These are phyloP conservation scores for Coregonus ussuriensis DNA, from an alignment of 2,797 vertebrate genomes.

Conservation along the genomic window DNA sequence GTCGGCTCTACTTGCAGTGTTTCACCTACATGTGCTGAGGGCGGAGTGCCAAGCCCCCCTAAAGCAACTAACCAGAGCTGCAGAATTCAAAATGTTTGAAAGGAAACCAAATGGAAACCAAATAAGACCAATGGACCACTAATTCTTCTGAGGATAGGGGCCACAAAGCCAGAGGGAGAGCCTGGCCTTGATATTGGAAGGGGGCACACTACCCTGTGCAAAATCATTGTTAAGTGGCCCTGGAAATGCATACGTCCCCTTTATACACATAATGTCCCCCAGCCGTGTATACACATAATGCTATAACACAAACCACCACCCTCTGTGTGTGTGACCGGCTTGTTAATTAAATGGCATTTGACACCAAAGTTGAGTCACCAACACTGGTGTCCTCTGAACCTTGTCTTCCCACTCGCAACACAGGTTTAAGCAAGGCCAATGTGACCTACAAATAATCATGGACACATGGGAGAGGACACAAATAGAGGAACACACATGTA, in stretches of 20 bases:
- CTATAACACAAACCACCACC: slow-evolving; percentile 47
- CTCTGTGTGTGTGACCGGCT: slow-evolving; percentile 33
- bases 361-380: slow-evolving; percentile 50
- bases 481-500: not conserved
- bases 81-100: not conserved
- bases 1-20: not conserved
- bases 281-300: not conserved
- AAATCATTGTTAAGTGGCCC: not conserved
- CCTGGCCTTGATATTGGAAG: not conserved
- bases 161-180: not conserved
- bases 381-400: slow-evolving; percentile 26
- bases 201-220: not conserved
- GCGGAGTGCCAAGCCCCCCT: not conserved
- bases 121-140: not conserved
- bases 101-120: not conserved
- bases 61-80: not conserved
- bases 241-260: not conserved
- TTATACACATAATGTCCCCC: not conserved
- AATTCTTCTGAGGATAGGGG: not conserved
- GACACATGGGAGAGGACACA: not conserved
- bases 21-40: not conserved
- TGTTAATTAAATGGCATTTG: slow-evolving; percentile 57
- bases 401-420: slow-evolving; percentile 12
- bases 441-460: not conserved
- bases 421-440: not conserved